phyloP scores from a whole-genome alignment of 2,888 invertebrate species.

The Nomada lathburiana region DNA sequence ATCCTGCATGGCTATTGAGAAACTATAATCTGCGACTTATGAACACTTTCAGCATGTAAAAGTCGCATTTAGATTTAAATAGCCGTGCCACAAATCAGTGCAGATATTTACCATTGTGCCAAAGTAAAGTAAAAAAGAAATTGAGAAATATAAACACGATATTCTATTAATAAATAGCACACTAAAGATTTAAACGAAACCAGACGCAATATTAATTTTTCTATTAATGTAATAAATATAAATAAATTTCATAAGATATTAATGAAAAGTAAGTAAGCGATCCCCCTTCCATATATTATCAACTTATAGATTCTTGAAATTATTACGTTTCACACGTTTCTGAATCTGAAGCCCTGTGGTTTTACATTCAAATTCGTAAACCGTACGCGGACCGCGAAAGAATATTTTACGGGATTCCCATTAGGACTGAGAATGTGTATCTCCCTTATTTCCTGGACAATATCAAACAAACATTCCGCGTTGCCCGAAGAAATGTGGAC shows the following conservation, averaged over 20 bases:
- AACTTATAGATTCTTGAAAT: conserved; percentile 5
- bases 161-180: no score
- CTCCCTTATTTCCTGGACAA: background rate
- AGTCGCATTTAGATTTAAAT: background rate
- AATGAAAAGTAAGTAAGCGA: no score
- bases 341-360: background rate
- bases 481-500: background rate
- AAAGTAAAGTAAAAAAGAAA: no score
- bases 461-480: conserved; percentile 1
- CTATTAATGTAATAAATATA: no score
- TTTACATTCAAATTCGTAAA: conserved; percentile 19
- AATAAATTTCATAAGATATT: no score
- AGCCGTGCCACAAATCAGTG: no score
- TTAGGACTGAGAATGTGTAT: background rate
- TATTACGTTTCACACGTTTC: background rate
- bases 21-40: background rate
- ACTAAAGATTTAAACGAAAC: no score
- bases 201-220: no score
- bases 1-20: background rate
- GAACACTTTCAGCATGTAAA: background rate
- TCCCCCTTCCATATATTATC: conserved; percentile 16
- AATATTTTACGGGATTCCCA: conserved; percentile 12
- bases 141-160: no score
- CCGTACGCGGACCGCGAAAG: background rate
- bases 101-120: background rate